Conservation (phyloP, 1,140 invertebrate species). For the Nephila pilipes region DNA sequence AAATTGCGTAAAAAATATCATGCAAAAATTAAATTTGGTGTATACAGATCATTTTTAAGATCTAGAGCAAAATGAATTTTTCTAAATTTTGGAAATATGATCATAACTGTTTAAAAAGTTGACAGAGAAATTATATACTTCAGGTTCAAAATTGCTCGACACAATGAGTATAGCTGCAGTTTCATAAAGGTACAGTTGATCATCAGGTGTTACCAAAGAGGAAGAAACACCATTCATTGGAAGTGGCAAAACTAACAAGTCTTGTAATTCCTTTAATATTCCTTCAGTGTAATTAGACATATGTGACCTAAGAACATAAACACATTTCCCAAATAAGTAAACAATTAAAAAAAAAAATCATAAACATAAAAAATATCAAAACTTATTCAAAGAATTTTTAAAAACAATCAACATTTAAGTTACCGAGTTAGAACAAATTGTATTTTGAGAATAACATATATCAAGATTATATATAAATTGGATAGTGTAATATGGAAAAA, state of each 20-base stretch:
- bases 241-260: constrained; percentile 82
- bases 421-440: too few species aligned
- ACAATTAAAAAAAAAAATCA: neutral
- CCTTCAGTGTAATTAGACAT: constrained; percentile 83
- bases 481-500: too few species aligned
- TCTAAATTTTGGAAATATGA: too few species aligned
- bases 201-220: constrained; percentile 82
- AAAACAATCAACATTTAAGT: too few species aligned
- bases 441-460: too few species aligned
- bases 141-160: constrained; percentile 81
- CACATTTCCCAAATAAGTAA: neutral
- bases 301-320: constrained; percentile 80
- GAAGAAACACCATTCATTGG: constrained; percentile 81
- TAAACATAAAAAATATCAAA: too few species aligned
- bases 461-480: too few species aligned
- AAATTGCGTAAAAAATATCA: too few species aligned
- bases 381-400: too few species aligned
- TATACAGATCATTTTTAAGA: too few species aligned
- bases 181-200: constrained; percentile 85
- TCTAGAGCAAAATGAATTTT: neutral
- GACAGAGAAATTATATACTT: constrained; percentile 79
- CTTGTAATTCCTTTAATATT: constrained; percentile 83
- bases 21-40: too few species aligned
- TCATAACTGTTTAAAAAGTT: neutral
- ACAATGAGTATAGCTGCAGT: constrained; percentile 84